These are phyloP conservation scores for Channallabes apus DNA, from an alignment of 2,797 vertebrate genomes.

Conservation along the genomic window DNA sequence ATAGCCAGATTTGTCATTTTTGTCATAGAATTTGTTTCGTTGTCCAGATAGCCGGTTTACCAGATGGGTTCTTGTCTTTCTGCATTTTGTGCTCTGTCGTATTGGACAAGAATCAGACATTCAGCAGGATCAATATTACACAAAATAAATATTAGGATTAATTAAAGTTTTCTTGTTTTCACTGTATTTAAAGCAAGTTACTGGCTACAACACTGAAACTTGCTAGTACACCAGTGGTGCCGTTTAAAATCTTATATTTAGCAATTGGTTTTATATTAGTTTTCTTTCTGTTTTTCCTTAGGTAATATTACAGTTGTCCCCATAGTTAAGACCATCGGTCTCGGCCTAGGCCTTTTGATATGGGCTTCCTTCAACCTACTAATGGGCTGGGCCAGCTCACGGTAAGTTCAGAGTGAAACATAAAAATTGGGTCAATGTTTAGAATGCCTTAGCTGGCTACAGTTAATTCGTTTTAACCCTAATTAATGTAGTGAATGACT, in stretches of 20 bases:
- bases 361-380: conserved; percentile 59
- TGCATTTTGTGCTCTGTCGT: neutral
- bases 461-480: no score
- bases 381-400: conserved; percentile 61
- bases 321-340: conserved; percentile 84
- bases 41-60: neutral
- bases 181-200: neutral
- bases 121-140: no score
- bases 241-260: neutral
- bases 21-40: no score
- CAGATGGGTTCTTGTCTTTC: neutral
- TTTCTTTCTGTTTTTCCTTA: conserved; percentile 51
- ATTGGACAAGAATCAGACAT: neutral
- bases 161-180: neutral
- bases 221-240: neutral
- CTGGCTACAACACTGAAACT: neutral
- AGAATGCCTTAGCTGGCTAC: no score
- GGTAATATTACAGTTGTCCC: conserved; percentile 82
- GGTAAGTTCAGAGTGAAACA: conserved; percentile 37
- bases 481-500: no score
- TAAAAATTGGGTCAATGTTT: neutral
- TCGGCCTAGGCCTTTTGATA: conserved; percentile 70
- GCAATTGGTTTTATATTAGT: neutral
- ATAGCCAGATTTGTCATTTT: neutral
- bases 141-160: neutral